Conservation (phyloP, 1,140 invertebrate genomes). For the Propsilocerus akamusi region DNA sequence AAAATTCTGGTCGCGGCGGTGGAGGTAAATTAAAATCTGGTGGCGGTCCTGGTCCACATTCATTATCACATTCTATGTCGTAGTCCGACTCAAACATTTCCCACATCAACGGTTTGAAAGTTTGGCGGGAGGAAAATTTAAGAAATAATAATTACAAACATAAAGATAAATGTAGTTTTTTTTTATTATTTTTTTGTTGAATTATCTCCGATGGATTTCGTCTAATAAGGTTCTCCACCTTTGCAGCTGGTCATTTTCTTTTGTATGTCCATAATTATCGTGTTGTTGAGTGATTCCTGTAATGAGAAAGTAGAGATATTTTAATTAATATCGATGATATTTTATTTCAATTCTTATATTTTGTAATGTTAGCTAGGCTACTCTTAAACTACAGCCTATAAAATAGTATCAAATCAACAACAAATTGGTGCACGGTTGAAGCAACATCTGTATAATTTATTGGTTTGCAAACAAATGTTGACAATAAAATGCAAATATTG, state of each 20-base stretch:
- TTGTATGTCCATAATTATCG: neutral
- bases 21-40: conserved; percentile 36
- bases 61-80: conserved; percentile 20
- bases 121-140: neutral
- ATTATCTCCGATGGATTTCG: neutral
- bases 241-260: neutral
- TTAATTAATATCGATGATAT: conserved; percentile 1
- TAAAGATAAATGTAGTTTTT: neutral
- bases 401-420: too few relatives aligned
- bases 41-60: conserved; percentile 35
- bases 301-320: neutral
- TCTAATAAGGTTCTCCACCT: neutral
- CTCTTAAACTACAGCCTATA: too few relatives aligned
- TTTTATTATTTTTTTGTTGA: too few relatives aligned
- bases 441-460: conserved; percentile 2
- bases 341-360: too few relatives aligned
- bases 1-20: conserved; percentile 31
- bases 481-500: neutral
- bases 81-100: conserved; percentile 14
- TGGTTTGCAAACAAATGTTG: neutral
- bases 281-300: neutral
- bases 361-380: too few relatives aligned
- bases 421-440: too few relatives aligned
- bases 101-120: conserved; percentile 16
- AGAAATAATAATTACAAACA: neutral